Evolutionary conservation across 2,888 invertebrate genomes (phyloP), one percentile per base, ranked within the genome.

Genomic region (Acronicta leporina): DNA sequence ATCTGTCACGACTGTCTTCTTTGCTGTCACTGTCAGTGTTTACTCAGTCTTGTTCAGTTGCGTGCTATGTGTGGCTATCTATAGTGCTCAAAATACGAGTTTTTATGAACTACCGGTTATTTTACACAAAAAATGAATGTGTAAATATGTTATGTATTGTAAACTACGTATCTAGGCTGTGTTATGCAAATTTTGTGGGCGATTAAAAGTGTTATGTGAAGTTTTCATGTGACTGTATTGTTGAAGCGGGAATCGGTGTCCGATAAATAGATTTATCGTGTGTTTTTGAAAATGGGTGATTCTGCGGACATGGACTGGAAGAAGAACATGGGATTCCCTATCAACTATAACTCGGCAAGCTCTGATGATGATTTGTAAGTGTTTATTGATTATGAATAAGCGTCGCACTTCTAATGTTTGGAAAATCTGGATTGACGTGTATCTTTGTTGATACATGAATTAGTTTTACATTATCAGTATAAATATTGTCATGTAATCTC

Each of bases 311-410:
- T 88, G 46, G 94, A 94, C 68, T 95, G 95, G 94, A 95, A 94
- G 81, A 90, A 88, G 61, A 88, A 89, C 52, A 82, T 95, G 51
- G 94, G 95, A 10, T 92, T 95, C 64, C 89, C 92, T 47, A 94
- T 95, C 58, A 95, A 95, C 81, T 95, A 91, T 70, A 88, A 89
- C 66, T 93, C 94, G 4, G 91, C 86, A 60, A 92, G 91, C 64
- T 92, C 94, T 0, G 95, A 94, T 27, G 95, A 95, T 63, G 95
- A 95, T 73, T 86, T 86, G 94, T 94, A 80, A 92, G 94, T 92
- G 74, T 63, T 57, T 65, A 68, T 61, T 13, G 53, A 68, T 71
- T 73, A 60, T 47, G 52, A 43, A 40, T 54, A 27, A 64, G 40
- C 55, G 61, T 57, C 52, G 33, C 20, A n/a, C 43, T 15, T 30